Evolutionary conservation across 1,140 invertebrate genomes (phyloP).

Genomic region (Macrotrachela quadricornifera): DNA sequence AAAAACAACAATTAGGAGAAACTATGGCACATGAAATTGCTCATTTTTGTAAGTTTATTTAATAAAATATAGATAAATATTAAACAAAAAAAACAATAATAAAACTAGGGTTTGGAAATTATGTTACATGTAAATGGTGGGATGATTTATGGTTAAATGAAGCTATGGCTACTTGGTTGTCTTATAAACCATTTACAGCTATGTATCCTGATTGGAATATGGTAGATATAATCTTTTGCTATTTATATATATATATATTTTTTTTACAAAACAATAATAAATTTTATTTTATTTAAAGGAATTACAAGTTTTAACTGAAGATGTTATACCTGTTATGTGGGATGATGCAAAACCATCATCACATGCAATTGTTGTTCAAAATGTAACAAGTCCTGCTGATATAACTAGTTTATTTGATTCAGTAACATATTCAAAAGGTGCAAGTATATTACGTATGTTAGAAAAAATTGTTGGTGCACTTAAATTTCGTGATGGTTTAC

Average conservation of each 20-base stretch:
- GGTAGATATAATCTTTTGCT: no score
- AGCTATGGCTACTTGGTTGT: conserved; percentile 24
- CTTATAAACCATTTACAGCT: conserved; percentile 28
- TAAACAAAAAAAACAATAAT: background rate
- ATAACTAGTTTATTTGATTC: background rate
- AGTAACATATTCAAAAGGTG: background rate
- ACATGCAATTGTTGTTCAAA: background rate
- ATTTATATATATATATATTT: no score
- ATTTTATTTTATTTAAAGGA: background rate
- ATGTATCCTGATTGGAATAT: conserved; percentile 58
- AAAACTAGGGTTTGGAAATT: conserved; percentile 46
- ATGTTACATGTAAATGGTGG: conserved; percentile 45
- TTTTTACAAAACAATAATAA: background rate
- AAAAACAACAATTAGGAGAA: conserved; percentile 42
- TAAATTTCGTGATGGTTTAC: conserved; percentile 3
- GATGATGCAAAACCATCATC: conserved; percentile 4
- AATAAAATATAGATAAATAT: background rate
- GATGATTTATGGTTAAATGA: conserved; percentile 33
- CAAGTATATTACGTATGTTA: background rate
- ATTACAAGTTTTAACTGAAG: background rate
- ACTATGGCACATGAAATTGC: conserved; percentile 55
- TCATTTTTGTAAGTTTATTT: conserved; percentile 32
- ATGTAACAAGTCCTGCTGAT: background rate
- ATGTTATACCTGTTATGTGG: conserved; percentile 5
- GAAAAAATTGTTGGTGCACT: background rate